Percentiles rank a stretch among this genome's conserved stretches.
phyloP scores from a whole-genome alignment of 2,113 vertebrate species.

The Poeciliopsis occidentalis region DNA sequence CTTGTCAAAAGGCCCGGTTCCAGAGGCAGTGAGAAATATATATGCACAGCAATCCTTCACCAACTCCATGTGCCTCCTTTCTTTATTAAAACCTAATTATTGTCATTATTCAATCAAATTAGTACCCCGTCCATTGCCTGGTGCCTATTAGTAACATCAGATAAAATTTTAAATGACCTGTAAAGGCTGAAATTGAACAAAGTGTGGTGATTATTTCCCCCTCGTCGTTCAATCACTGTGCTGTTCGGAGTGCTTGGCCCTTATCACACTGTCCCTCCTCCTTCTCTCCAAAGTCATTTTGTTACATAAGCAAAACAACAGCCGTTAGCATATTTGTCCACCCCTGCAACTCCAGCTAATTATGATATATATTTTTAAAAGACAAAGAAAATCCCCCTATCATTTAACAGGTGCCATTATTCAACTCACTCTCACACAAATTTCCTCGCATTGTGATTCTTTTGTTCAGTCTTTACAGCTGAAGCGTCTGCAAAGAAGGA shows the following conservation, averaged over 20 bases:
- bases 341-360: slow-evolving; percentile 20
- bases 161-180: slow-evolving; percentile 65
- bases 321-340: slow-evolving; percentile 26
- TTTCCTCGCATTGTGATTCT: slow-evolving; percentile 27
- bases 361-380: slow-evolving; percentile 30
- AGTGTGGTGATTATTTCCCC: slow-evolving; percentile 44
- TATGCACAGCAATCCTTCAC: slow-evolving; percentile 48
- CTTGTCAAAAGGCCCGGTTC: slow-evolving; percentile 54
- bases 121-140: slow-evolving; percentile 48
- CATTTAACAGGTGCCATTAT: slow-evolving; percentile 30
- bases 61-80: slow-evolving; percentile 32
- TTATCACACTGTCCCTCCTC: slow-evolving; percentile 29
- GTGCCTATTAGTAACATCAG: slow-evolving; percentile 61
- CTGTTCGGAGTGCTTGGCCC: slow-evolving; percentile 41
- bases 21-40: slow-evolving; percentile 45
- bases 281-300: slow-evolving; percentile 33
- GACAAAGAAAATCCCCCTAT: slow-evolving; percentile 28
- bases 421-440: slow-evolving; percentile 30
- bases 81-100: slow-evolving; percentile 60
- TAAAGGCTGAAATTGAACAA: slow-evolving; percentile 43
- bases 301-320: slow-evolving; percentile 49
- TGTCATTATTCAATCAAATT: slow-evolving; percentile 64
- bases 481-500: slow-evolving; percentile 3
- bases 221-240: slow-evolving; percentile 44
- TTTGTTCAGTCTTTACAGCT: slow-evolving; percentile 3